Evolutionary conservation across 2,888 invertebrate species (phyloP).

Genomic region (Lepetodrilus schrolli): DNA sequence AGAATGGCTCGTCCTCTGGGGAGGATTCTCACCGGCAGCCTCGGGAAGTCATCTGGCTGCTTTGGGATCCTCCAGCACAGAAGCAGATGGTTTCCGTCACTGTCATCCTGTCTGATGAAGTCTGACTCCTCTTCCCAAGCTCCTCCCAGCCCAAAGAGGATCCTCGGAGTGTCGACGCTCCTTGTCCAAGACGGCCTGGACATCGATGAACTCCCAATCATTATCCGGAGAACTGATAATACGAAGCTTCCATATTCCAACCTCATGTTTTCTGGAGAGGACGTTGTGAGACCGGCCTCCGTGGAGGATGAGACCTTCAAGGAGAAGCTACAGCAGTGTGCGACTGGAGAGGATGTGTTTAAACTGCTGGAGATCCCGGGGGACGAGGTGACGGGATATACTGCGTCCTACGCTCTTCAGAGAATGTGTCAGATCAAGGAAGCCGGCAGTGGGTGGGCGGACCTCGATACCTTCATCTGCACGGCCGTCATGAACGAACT

Average conservation of each 20-base stretch:
- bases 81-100: not conserved
- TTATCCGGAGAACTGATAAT: conserved; percentile 77
- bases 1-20: no score
- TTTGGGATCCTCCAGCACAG: not conserved
- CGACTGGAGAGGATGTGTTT: conserved; percentile 68
- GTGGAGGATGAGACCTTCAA: conserved; percentile 52
- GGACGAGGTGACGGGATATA: conserved; percentile 75
- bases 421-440: conserved; percentile 48
- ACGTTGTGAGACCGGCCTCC: conserved; percentile 42
- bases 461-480: conserved; percentile 73
- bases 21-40: no score
- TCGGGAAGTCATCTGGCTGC: no score
- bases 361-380: conserved; percentile 76
- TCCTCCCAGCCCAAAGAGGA: conserved; percentile 33
- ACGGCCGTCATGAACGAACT: conserved; percentile 77
- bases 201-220: conserved; percentile 82
- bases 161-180: conserved; percentile 77
- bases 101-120: not conserved
- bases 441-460: conserved; percentile 55
- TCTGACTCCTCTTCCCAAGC: not conserved
- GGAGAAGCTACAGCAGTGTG: conserved; percentile 47
- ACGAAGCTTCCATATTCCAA: conserved; percentile 46
- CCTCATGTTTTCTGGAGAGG: conserved; percentile 41
- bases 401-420: conserved; percentile 58
- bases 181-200: conserved; percentile 82